Evolutionary conservation across 2,113 vertebrate species (phyloP), one percentile per base, ranked within the genome.

Genomic region (Corapipo altera): DNA sequence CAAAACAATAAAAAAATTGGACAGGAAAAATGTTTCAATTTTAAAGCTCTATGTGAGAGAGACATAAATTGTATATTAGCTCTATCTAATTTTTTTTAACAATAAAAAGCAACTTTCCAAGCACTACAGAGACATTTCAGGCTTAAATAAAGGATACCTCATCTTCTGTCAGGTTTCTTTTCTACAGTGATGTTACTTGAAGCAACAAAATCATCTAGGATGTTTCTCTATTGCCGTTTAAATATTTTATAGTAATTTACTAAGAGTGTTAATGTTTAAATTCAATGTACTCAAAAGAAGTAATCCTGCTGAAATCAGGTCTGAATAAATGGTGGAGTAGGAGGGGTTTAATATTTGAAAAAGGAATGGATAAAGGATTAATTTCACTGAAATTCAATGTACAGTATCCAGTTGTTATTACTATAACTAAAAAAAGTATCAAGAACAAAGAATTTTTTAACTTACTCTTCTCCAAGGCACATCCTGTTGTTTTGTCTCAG

Each of bases 401-500:
- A 69, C 4, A 75, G 4, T 28, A 74, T 22, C 11, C 4, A 33
- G 2, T 8, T 55, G 1, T 24, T 62, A 57, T 28, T 69, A 17
- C 3, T 79, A 43, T 39, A 33, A 74, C 14, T 41, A 52, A 80
- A 49, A 85, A 77, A 91, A 58, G 58, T 41, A 73, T 41, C 6
- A 93, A 91, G 9, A 17, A 12, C 21, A 75, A 80, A 70, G 16
- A 54, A 61, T 39, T 85, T 78, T 88, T 67, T 46, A 41, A 85
- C 98, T 98, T 98, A 99, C 99, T 98, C 98, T 98, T 98, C 97
- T 97, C 96, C 98, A 97, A 98, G 98, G 98, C 97, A 98, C 98
- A 99, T 99, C 97, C 97, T 99, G 98, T 97, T 98, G 97, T 98
- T 98, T 93, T 97, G 97, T 99, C 99, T 99, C 99, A 99, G 99